A percentile compares a stretch with the other conserved stretches of the same genome.
Conservation (phyloP, 2,113 vertebrate species). For the Cavia porcellus region DNA sequence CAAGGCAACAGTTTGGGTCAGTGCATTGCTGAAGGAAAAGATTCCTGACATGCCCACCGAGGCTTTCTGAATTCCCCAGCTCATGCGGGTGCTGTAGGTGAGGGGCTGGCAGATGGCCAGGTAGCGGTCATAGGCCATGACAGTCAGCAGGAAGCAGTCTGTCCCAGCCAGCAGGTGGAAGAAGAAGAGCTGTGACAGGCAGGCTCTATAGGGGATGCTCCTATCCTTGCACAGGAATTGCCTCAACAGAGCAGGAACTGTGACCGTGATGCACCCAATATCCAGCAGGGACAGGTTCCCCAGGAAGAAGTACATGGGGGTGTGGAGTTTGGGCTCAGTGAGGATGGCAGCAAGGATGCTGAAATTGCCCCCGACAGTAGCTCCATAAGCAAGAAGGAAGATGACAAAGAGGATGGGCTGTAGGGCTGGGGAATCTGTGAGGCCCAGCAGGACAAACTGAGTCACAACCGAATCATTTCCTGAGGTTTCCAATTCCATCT, state of each 20-base stretch:
- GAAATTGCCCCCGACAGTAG: background rate
- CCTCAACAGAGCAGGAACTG: constrained; percentile 83
- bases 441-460: constrained; percentile 74
- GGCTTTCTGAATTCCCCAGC: constrained; percentile 46
- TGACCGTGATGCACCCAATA: constrained; percentile 81
- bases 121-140: background rate
- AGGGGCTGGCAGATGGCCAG: background rate
- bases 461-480: constrained; percentile 63
- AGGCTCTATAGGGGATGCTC: constrained; percentile 80
- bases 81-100: constrained; percentile 76
- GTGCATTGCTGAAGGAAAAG: constrained; percentile 41
- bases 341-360: background rate
- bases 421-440: constrained; percentile 64
- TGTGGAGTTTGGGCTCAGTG: background rate
- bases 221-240: constrained; percentile 77
- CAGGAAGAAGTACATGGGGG: too few relatives aligned
- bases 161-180: constrained; percentile 73
- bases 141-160: constrained; percentile 57
- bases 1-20: constrained; percentile 70
- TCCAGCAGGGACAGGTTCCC: constrained; percentile 44
- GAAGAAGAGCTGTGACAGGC: constrained; percentile 86
- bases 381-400: constrained; percentile 70
- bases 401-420: constrained; percentile 76
- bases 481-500: constrained; percentile 22
- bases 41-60: background rate